These are phyloP conservation scores for Corythaixoides concolor DNA, from an alignment of 2,113 vertebrate species.

Conservation along the genomic window DNA sequence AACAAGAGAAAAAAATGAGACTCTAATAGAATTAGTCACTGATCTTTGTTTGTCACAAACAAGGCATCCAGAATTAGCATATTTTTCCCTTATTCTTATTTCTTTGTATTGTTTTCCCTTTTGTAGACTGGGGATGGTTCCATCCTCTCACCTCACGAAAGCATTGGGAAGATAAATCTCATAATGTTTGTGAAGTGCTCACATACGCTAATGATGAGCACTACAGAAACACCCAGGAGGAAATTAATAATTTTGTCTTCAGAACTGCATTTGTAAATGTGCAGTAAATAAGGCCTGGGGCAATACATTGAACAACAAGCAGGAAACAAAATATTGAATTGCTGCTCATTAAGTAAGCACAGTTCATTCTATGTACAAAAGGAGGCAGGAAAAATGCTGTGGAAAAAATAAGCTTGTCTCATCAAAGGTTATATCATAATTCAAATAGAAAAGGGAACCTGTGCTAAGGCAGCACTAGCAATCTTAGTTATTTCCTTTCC, in stretches of 20 bases:
- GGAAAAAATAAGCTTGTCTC: neutral
- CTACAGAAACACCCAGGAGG: neutral
- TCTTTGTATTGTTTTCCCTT: neutral
- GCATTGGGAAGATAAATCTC: neutral
- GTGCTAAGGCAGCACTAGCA: neutral
- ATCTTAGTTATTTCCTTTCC: neutral
- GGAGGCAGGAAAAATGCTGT: neutral
- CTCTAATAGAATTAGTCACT: neutral
- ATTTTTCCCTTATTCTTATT: neutral
- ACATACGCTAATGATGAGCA: neutral
- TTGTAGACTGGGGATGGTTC: neutral
- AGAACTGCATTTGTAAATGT: neutral
- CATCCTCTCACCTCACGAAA: neutral
- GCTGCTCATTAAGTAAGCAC: neutral
- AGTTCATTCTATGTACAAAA: neutral
- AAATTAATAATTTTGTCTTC: conserved; percentile 33
- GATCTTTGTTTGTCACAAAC: neutral
- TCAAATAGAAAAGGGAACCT: neutral
- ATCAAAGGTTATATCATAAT: neutral
- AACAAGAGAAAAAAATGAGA: neutral
- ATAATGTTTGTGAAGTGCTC: neutral
- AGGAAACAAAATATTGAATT: neutral
- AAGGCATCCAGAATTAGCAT: neutral
- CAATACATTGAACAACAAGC: neutral
- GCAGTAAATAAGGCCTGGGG: conserved; percentile 19